Evolutionary conservation across 2,797 vertebrate species (phyloP).

Genomic region (Melopsittacus undulatus): DNA sequence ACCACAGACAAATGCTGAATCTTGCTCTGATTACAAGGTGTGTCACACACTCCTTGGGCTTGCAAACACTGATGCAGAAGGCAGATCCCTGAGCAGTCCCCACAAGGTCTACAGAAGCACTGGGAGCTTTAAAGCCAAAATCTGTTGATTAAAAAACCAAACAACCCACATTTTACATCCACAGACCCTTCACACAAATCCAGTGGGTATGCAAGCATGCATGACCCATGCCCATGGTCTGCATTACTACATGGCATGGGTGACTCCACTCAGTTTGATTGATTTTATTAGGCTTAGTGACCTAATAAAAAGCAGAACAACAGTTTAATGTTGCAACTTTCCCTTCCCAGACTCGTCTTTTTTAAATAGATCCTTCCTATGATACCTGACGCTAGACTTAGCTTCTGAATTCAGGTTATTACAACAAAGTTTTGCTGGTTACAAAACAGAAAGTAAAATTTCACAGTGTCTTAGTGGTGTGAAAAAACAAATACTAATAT

Average conservation of each 20-base stretch:
- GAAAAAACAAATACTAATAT: constrained; percentile 55
- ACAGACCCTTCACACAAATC: not conserved
- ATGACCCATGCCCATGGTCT: not conserved
- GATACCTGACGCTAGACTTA: not conserved
- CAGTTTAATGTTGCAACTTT: not conserved
- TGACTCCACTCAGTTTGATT: not conserved
- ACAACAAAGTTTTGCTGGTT: not conserved
- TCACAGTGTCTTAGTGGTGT: not conserved
- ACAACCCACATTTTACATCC: fast-evolving
- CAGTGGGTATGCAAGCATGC: not conserved
- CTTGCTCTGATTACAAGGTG: not conserved
- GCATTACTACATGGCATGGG: not conserved
- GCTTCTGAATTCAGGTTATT: not conserved
- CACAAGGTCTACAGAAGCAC: not conserved
- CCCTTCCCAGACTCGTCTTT: not conserved
- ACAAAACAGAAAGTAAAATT: not conserved
- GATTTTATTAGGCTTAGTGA: not conserved
- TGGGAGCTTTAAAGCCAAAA: not conserved
- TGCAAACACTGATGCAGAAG: not conserved
- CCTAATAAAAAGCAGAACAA: not conserved
- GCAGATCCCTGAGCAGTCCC: not conserved
- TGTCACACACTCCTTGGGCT: not conserved
- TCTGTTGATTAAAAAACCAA: not conserved
- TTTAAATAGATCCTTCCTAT: not conserved
- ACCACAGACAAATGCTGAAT: not conserved